Conservation (phyloP, 2,113 vertebrate genomes). For the Tringa solitaria region DNA sequence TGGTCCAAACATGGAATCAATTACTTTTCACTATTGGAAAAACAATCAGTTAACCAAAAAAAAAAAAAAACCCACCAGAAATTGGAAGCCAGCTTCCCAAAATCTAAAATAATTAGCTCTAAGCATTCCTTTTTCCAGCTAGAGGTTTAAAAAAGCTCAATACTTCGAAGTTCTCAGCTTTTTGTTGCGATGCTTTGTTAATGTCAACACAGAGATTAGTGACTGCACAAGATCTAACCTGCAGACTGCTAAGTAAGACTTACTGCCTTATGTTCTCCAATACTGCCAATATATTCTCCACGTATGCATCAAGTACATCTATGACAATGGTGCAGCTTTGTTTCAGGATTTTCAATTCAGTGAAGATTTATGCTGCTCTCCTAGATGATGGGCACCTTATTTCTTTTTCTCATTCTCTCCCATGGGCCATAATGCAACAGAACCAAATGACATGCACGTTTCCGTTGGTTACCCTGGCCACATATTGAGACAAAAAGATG, state of each 20-base stretch:
- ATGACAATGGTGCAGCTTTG: not conserved
- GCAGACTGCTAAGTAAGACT: not conserved
- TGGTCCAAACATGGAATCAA: not conserved
- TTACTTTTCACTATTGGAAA: not conserved
- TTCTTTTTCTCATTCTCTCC: not conserved
- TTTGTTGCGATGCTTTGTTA: not conserved
- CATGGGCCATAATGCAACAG: not conserved
- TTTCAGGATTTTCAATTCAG: not conserved
- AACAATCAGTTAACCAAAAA: not conserved
- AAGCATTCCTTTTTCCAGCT: not conserved
- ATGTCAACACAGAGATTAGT: not conserved
- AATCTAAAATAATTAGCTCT: not conserved
- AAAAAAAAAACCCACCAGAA: not conserved
- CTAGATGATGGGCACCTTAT: not conserved
- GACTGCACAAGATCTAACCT: not conserved
- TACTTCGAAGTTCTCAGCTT: not conserved
- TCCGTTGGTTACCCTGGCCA: not conserved
- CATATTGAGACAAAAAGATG: not conserved
- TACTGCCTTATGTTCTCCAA: not conserved
- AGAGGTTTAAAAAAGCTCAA: not conserved
- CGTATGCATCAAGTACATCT: not conserved
- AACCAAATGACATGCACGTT: accelerated
- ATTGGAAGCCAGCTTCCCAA: not conserved
- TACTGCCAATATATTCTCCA: not conserved
- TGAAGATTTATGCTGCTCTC: not conserved